Conservation (phyloP, 37 sponge, comb jelly and placozoan species). For the Theonella swinhoei region DNA sequence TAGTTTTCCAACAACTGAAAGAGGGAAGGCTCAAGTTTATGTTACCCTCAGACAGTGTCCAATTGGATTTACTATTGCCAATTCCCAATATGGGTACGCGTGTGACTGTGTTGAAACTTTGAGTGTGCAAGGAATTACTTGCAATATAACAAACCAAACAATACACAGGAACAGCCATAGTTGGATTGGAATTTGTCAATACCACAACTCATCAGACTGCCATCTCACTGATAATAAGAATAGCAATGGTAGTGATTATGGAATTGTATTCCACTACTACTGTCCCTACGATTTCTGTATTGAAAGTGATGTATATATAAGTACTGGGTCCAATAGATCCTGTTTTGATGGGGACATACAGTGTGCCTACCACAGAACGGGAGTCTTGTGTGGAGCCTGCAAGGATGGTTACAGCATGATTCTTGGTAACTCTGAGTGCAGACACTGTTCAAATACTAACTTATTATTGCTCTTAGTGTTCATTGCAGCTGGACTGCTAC, state of each 20-base stretch:
- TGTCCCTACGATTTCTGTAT: slow-evolving; percentile 22
- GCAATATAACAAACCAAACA: too few species aligned
- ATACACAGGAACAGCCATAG: too few species aligned
- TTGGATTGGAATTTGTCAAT: too few species aligned
- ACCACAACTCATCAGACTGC: not conserved
- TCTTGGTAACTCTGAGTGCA: not conserved
- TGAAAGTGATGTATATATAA: not conserved
- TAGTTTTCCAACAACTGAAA: too few species aligned
- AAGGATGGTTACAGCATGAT: not conserved
- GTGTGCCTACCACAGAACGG: not conserved
- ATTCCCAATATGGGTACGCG: too few species aligned
- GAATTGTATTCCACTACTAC: not conserved
- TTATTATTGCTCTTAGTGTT: slow-evolving; percentile 6
- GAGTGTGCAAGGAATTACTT: too few species aligned
- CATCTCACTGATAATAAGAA: not conserved
- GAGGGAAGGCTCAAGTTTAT: too few species aligned
- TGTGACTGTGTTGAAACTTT: too few species aligned
- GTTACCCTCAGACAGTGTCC: too few species aligned
- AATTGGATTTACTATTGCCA: too few species aligned
- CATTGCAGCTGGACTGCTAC: slow-evolving; percentile 10
- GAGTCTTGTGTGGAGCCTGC: slow-evolving; percentile 12
- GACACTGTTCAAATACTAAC: not conserved
- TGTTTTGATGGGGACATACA: too few species aligned
- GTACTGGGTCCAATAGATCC: too few species aligned
- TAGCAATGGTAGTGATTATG: not conserved